A percentile compares a stretch with the other conserved stretches of the same genome.
These are phyloP conservation scores for Stigmatopora nigra DNA, from an alignment of 2,113 vertebrate genomes.

Conservation along the genomic window DNA sequence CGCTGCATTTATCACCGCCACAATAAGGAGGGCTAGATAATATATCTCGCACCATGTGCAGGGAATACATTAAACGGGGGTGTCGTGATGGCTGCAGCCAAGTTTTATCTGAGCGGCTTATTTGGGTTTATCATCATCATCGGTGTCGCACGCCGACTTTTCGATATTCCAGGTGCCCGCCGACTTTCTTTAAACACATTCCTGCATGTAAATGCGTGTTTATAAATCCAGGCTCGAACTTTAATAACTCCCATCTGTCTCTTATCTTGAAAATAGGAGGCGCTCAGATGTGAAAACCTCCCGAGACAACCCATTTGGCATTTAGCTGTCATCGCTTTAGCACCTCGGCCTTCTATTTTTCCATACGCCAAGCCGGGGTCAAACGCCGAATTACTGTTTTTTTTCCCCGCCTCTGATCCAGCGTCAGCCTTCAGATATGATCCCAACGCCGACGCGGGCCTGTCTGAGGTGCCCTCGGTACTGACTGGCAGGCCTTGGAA, in stretches of 20 bases:
- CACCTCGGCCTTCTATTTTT: conserved; percentile 10
- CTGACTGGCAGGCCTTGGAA: conserved; percentile 66
- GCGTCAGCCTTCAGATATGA: conserved; percentile 52
- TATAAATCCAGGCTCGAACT: conserved; percentile 26
- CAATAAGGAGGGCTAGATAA: conserved; percentile 60
- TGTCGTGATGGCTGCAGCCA: conserved; percentile 51
- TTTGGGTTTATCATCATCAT: conserved; percentile 48
- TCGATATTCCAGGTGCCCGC: conserved; percentile 47
- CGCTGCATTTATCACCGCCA: conserved; percentile 66
- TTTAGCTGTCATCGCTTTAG: conserved; percentile 48
- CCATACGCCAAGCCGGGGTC: conserved; percentile 42
- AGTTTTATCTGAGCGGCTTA: conserved; percentile 38
- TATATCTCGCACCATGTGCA: conserved; percentile 54
- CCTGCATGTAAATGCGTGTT: conserved; percentile 35
- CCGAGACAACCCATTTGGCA: conserved; percentile 47
- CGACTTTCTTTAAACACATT: conserved; percentile 46
- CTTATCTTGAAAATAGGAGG: conserved; percentile 47
- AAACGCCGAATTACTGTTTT: conserved; percentile 39
- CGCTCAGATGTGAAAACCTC: conserved; percentile 42
- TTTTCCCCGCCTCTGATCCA: conserved; percentile 48
- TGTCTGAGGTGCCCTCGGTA: conserved; percentile 56
- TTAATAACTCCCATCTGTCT: conserved; percentile 41
- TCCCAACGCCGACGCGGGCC: conserved; percentile 42
- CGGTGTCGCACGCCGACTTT: conserved; percentile 48
- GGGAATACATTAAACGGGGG: conserved; percentile 47